Percentiles rank a stretch among this genome's conserved stretches.
These are phyloP conservation scores for Malurus cyaneus DNA, from an alignment of 2,113 vertebrate genomes.

Conservation along the genomic window DNA sequence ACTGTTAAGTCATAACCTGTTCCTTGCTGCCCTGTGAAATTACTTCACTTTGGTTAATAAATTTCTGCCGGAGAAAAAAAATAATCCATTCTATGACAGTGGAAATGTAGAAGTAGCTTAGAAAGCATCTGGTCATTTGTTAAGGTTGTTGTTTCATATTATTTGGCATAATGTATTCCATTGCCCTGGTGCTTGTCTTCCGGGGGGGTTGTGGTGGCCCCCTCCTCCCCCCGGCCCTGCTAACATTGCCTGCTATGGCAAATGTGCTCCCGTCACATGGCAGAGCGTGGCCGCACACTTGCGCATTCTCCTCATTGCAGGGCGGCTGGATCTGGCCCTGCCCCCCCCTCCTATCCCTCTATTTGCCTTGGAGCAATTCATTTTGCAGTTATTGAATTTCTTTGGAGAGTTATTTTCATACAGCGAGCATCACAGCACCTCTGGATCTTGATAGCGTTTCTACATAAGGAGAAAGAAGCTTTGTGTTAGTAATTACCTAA, in stretches of 20 bases:
- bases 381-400: constrained; percentile 75
- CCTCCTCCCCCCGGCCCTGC: background rate
- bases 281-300: background rate
- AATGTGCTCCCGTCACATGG: constrained; percentile 18
- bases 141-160: background rate
- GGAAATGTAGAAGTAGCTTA: background rate
- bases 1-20: constrained; percentile 22
- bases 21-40: constrained; percentile 13
- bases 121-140: background rate
- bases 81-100: background rate
- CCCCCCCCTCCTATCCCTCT: constrained; percentile 43
- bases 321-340: constrained; percentile 23
- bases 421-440: constrained; percentile 72
- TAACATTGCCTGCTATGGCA: background rate
- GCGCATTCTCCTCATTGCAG: constrained; percentile 48
- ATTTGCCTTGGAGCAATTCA: constrained; percentile 74
- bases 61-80: background rate
- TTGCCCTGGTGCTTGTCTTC: background rate
- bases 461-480: constrained; percentile 76
- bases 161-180: background rate
- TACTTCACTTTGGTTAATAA: constrained; percentile 15
- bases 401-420: constrained; percentile 76
- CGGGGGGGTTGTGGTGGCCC: background rate
- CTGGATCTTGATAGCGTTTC: constrained; percentile 78
- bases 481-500: constrained; percentile 84